phyloP scores from a whole-genome alignment of 2,797 vertebrate genomes.

The Heliangelus exortis region DNA sequence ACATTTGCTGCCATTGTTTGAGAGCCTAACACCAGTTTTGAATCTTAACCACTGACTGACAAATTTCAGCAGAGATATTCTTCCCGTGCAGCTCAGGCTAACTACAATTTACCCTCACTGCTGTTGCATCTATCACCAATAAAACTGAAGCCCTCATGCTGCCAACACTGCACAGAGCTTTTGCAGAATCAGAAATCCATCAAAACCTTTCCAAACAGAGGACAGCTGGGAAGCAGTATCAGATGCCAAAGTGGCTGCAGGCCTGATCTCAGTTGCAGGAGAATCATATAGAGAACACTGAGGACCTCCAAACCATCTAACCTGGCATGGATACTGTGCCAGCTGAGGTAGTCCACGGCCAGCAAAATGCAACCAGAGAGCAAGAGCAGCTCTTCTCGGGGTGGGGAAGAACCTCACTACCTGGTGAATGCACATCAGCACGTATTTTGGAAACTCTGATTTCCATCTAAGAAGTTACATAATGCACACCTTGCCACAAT shows the following conservation, averaged over 20 bases:
- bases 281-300: accelerated
- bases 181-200: not conserved
- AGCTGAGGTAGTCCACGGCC: not conserved
- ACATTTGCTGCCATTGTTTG: not conserved
- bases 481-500: not conserved
- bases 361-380: not conserved
- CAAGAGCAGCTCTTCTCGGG: not conserved
- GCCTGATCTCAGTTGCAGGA: not conserved
- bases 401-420: not conserved
- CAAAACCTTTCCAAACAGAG: conserved; percentile 10
- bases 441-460: accelerated
- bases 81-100: not conserved
- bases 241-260: not conserved
- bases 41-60: not conserved
- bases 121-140: not conserved
- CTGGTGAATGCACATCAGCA: not conserved
- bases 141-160: not conserved
- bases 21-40: not conserved
- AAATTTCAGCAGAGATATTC: not conserved
- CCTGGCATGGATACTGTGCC: not conserved
- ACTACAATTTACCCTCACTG: not conserved
- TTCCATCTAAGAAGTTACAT: not conserved
- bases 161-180: not conserved
- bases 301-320: not conserved
- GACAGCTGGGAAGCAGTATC: not conserved